Percentiles rank a stretch among this genome's conserved stretches.
Evolutionary conservation across 2,113 vertebrate genomes (phyloP).

Genomic region (Cervus canadensis): DNA sequence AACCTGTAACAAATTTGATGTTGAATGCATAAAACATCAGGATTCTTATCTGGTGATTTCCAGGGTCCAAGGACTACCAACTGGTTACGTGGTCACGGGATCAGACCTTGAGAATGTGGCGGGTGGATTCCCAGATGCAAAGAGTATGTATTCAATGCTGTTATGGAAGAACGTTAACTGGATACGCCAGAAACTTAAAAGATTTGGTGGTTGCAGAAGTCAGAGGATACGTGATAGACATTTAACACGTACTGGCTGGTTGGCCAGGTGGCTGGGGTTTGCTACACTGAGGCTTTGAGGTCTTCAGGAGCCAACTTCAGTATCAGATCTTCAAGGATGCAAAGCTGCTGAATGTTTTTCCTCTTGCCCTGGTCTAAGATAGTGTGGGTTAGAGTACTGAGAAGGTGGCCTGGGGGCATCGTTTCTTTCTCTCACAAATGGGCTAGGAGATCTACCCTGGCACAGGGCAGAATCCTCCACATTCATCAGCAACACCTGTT

Average conservation of each 20-base stretch:
- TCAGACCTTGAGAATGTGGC: conserved; percentile 97
- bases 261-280: neutral
- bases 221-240: neutral
- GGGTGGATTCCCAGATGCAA: conserved; percentile 96
- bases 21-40: neutral
- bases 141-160: conserved; percentile 81
- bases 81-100: conserved; percentile 98
- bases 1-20: neutral
- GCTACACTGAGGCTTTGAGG: neutral
- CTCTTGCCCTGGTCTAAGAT: neutral
- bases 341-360: neutral
- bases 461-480: neutral
- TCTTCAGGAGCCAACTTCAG: neutral
- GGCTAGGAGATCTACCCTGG: neutral
- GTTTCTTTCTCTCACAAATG: neutral
- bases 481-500: neutral
- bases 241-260: neutral
- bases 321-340: neutral
- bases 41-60: conserved; percentile 53
- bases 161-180: neutral
- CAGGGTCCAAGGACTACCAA: conserved; percentile 95
- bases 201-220: neutral
- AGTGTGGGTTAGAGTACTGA: neutral
- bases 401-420: neutral
- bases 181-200: neutral